phyloP scores from a whole-genome alignment of 2,797 vertebrate species.

The Diplodus puntazzo region DNA sequence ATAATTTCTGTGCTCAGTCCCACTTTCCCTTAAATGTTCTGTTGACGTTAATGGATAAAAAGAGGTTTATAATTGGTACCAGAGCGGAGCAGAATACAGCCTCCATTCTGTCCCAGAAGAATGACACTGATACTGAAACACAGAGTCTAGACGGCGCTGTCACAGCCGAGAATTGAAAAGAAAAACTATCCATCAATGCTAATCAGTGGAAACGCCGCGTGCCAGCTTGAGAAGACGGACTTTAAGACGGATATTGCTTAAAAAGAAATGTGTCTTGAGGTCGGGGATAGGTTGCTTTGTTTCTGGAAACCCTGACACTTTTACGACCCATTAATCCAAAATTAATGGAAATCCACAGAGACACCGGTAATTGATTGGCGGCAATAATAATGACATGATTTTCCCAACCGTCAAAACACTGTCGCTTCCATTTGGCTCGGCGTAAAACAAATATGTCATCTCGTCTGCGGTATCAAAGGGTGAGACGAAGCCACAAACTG shows the following conservation, averaged over 20 bases:
- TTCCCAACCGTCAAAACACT: constrained; percentile 18
- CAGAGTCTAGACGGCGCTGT: constrained; percentile 33
- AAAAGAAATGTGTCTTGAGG: neutral
- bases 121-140: constrained; percentile 40
- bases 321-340: constrained; percentile 10
- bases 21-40: neutral
- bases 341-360: constrained; percentile 13
- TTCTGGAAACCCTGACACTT: constrained; percentile 31
- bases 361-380: constrained; percentile 12
- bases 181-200: constrained; percentile 19
- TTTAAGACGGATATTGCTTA: neutral
- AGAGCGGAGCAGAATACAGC: constrained; percentile 26
- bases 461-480: neutral
- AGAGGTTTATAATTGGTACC: constrained; percentile 32
- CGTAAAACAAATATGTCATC: constrained; percentile 3
- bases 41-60: constrained; percentile 10
- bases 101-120: constrained; percentile 11
- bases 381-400: constrained; percentile 13
- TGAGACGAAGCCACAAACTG: constrained; percentile 9
- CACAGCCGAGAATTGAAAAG: constrained; percentile 5
- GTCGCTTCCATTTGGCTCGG: constrained; percentile 10
- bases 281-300: constrained; percentile 7
- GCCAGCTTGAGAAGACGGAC: constrained; percentile 5
- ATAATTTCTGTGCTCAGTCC: neutral
- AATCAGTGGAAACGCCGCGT: constrained; percentile 3